Evolutionary conservation across 2,888 invertebrate genomes (phyloP), one percentile per base, ranked within the genome.

Genomic region (Pasiphila rectangulata): DNA sequence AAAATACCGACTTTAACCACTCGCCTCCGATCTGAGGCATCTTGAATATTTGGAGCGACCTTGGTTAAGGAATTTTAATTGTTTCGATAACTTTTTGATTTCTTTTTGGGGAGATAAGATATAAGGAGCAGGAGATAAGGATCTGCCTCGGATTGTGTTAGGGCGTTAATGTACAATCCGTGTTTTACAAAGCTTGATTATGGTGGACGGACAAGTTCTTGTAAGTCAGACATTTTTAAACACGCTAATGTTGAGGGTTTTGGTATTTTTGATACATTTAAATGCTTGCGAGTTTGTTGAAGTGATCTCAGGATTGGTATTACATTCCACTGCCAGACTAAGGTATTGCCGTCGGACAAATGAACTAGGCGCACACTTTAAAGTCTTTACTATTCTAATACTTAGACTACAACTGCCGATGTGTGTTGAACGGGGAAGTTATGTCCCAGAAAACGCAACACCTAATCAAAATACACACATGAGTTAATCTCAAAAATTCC

Each of bases 31-130:
- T 44, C 30, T 40, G 44, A 50, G 37, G 49, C 35, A 56, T 47
- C 39, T 32, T 24, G 25, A 44, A 51, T 40, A 56, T 56, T 41
- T 13, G 19, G 41, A 29, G 4, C 39, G 46, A 23, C 57, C 54
- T 52, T 58, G 52, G 32, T 17, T 3, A 23, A 34, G 39, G 51
- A 35, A 57, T 51, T 53, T 55, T 51, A 57, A 55, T 53, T 55
- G 51, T 55, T 51, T 51, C 29, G 37, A 49, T 53, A 46, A 25
- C 24, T 43, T 46, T 46, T 49, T 44, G 44, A 46, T 43, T 38
- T 51, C 36, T 41, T 41, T 44, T 37, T 43, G 52, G 36, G 29
- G 7, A 36, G 38, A 44, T 46, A 46, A 43, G 48, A 49, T 39
- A 48, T 48, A 34, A 13, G 48, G 43, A 40, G 44, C 40, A 30